Conservation (phyloP, 2,888 invertebrate genomes). For the Calephelis perditalis region DNA sequence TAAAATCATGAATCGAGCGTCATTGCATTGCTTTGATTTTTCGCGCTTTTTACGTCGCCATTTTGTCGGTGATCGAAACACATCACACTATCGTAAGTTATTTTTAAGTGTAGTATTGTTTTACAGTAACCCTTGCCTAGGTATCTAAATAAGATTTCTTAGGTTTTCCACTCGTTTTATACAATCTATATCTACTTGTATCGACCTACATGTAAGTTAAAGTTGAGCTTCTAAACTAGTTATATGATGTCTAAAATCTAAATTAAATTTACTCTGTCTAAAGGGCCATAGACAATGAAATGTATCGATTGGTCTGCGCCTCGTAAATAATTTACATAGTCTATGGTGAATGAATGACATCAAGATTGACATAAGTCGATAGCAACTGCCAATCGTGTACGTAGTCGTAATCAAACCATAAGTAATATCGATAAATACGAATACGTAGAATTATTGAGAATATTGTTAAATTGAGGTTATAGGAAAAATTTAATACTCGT, state of each 20-base stretch:
- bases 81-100: slow-evolving; percentile 68
- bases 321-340: slow-evolving; percentile 9
- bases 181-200: slow-evolving; percentile 68
- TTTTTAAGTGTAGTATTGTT: slow-evolving; percentile 72
- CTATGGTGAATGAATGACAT: slow-evolving; percentile 10
- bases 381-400: slow-evolving; percentile 67
- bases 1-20: slow-evolving; percentile 1
- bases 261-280: slow-evolving; percentile 6
- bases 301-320: slow-evolving; percentile 20
- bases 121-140: slow-evolving; percentile 70
- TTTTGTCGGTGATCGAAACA: slow-evolving; percentile 35
- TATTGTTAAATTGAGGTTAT: slow-evolving; percentile 70
- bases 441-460: slow-evolving; percentile 59
- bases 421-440: slow-evolving; percentile 44
- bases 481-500: slow-evolving; percentile 74
- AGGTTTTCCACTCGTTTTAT: slow-evolving; percentile 78
- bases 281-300: slow-evolving; percentile 5
- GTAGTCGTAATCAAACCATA: slow-evolving; percentile 46
- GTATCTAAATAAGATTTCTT: slow-evolving; percentile 64
- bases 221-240: slow-evolving; percentile 72
- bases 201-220: slow-evolving; percentile 71
- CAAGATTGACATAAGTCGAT: slow-evolving; percentile 29
- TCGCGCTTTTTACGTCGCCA: slow-evolving; percentile 22
- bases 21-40: slow-evolving; percentile 5
- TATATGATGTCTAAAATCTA: slow-evolving; percentile 31